These are phyloP conservation scores for Monochamus alternatus DNA, from an alignment of 2,888 invertebrate genomes.

Conservation along the genomic window DNA sequence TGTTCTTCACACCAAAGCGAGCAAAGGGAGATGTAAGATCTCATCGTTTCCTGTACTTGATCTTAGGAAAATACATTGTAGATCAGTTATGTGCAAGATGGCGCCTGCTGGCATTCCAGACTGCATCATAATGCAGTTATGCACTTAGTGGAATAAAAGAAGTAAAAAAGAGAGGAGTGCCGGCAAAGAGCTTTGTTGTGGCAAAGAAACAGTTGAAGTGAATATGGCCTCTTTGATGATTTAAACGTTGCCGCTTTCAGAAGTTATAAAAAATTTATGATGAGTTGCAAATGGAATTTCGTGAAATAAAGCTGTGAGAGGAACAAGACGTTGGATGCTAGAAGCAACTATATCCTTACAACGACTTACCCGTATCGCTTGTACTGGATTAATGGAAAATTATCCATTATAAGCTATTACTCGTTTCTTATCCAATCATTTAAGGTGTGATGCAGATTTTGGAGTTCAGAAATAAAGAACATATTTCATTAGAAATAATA, in stretches of 20 bases:
- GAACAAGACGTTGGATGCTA: constrained; percentile 4
- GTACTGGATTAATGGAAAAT: too few species aligned
- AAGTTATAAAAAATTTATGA: constrained; percentile 13
- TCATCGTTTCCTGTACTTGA: background rate
- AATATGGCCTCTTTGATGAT: constrained; percentile 12
- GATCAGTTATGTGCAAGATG: constrained; percentile 7
- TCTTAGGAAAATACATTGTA: constrained; percentile 1
- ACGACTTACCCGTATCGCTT: background rate
- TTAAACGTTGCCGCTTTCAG: constrained; percentile 3
- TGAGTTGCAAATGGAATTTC: constrained; percentile 13
- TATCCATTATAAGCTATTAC: too few species aligned
- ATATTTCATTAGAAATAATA: too few species aligned
- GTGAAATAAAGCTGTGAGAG: constrained; percentile 2
- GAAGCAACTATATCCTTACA: background rate
- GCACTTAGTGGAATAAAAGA: constrained; percentile 8
- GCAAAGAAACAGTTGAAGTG: constrained; percentile 12
- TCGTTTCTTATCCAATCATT: too few species aligned
- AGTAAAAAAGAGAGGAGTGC: background rate
- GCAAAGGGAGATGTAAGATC: background rate
- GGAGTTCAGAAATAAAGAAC: too few species aligned
- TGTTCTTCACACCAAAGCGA: too few species aligned
- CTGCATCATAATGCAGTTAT: constrained; percentile 11
- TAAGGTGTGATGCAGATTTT: too few species aligned
- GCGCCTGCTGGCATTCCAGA: background rate
- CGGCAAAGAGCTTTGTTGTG: constrained; percentile 3